Evolutionary conservation across 1,140 invertebrate genomes (phyloP), one percentile per base, ranked within the genome.

Genomic region (Leptinotarsa lineolata): DNA sequence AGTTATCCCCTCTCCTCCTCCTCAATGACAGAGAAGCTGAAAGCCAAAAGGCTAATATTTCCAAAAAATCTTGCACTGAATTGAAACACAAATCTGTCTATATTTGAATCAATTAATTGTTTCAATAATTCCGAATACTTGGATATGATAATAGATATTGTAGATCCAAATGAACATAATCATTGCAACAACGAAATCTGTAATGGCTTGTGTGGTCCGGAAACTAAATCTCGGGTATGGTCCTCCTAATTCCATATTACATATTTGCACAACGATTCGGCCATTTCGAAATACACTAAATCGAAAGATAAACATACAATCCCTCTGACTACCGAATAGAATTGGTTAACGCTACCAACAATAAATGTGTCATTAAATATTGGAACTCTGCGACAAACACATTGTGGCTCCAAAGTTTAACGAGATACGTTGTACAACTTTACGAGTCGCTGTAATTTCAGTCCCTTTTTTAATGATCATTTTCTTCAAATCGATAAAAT

Each of bases 131-230:
- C n/a, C n/a, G n/a, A n/a, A n/a, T n/a, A n/a, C n/a, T n/a, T n/a
- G n/a, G 30, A 39, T 39, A 39, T 39, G 30, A 8, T 39, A 39
- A 39, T 39, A 39, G 8, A 39, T 39, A 11, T 39, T 39, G 30
- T 11, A 8, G 11, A 39, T 39, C 30, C 8, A 8, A 39, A 39
- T 39, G 11, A 39, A 39, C 30, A 39, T 39, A 39, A 11, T 39
- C 30, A 88, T 89, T 87, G 87, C 83, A 85, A 85, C 84, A 82
- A 81, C 77, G 79, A 79, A 85, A 85, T 85, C 61, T 71, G 63
- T 68, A 67, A 72, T 72, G 70, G 66, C 71, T 60, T 74, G 73
- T 72, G 73, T 63, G 61, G 64, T 59, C 5, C 16, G 15, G 65
- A 39, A 54, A 30, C 65, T 44, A 73, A 77, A 75, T 75, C 74